A percentile compares a stretch with the other conserved stretches of the same genome.
Conservation (phyloP, 2,797 vertebrate genomes). For the Falco rusticolus region DNA sequence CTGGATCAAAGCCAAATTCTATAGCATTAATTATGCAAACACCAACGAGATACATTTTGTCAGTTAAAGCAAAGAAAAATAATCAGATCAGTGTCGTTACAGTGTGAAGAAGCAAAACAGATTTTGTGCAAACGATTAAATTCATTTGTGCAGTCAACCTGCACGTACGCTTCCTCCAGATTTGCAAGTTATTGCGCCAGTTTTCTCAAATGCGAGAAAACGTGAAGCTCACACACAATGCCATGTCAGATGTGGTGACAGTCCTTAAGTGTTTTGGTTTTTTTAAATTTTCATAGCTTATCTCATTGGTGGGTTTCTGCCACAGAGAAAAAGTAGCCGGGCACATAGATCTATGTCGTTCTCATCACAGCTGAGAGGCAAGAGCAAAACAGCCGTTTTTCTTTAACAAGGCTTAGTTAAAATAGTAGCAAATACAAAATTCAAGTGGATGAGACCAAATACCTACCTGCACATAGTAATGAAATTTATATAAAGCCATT, state of each 20-base stretch:
- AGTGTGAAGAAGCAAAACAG: background rate
- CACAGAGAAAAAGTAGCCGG: background rate
- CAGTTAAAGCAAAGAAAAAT: conserved; percentile 36
- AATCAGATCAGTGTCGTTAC: background rate
- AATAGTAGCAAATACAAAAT: background rate
- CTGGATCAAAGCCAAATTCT: conserved; percentile 1
- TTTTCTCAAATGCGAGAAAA: background rate
- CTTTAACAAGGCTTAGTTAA: background rate
- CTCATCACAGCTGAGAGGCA: background rate
- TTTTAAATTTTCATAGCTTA: background rate
- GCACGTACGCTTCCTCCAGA: background rate
- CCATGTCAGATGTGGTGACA: background rate
- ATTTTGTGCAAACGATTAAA: conserved; percentile 25
- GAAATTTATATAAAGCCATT: too few relatives aligned
- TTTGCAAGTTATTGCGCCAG: background rate
- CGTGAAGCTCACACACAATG: background rate
- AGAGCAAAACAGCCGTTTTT: background rate
- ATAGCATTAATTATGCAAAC: conserved; percentile 51
- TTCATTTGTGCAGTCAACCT: conserved; percentile 38
- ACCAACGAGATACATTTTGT: conserved; percentile 5
- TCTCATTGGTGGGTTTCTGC: background rate
- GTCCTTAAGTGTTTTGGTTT: background rate
- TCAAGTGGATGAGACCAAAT: background rate
- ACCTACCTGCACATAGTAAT: background rate
- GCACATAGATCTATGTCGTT: accelerated